These are phyloP conservation scores for Neotragus pygmaeus DNA, from an alignment of 2,113 vertebrate species.

Conservation along the genomic window DNA sequence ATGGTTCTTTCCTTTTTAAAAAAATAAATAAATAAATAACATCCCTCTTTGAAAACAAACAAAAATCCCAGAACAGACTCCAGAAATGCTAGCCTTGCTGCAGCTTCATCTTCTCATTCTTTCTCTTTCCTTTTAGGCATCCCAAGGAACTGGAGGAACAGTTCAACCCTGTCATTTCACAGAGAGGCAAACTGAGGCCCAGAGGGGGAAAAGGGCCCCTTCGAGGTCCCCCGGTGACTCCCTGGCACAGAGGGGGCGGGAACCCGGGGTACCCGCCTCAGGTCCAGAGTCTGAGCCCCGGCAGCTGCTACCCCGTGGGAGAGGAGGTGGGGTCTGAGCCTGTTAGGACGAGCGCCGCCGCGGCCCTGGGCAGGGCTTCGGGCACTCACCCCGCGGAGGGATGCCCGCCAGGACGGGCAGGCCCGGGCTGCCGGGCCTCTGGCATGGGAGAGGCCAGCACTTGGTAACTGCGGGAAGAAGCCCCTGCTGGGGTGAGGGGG, in stretches of 20 bases:
- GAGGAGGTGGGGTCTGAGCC: neutral
- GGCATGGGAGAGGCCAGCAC: neutral
- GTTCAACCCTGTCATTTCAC: neutral
- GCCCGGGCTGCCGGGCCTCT: neutral
- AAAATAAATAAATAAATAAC: neutral
- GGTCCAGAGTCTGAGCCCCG: neutral
- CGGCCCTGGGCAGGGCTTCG: neutral
- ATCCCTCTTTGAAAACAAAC: neutral
- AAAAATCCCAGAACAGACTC: neutral
- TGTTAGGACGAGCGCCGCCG: neutral
- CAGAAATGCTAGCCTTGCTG: accelerated
- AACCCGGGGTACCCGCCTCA: accelerated
- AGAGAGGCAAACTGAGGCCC: neutral
- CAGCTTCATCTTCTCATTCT: accelerated
- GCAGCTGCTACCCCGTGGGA: neutral
- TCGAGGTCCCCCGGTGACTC: accelerated
- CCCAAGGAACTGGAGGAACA: neutral
- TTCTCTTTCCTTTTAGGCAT: accelerated
- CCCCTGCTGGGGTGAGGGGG: neutral
- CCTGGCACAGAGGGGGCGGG: accelerated
- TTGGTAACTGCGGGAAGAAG: neutral
- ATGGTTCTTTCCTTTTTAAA: neutral
- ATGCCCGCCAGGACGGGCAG: neutral
- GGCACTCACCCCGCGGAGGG: neutral
- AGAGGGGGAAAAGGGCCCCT: neutral